Conservation (phyloP, 2,888 invertebrate genomes). For the Drosophila helvetica region DNA sequence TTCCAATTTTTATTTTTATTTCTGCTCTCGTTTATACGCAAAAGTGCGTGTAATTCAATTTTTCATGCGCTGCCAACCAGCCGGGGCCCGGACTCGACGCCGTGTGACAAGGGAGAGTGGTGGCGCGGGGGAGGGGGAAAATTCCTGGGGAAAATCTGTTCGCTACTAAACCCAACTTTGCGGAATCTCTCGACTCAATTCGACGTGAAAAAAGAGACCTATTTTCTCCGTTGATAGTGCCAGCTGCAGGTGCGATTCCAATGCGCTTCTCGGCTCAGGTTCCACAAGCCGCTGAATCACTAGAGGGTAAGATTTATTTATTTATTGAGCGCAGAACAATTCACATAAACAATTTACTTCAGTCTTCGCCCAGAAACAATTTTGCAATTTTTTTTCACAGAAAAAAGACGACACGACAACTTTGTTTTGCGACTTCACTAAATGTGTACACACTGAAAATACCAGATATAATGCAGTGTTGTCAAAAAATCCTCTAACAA, state of each 20-base stretch:
- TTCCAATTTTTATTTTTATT: too few species aligned
- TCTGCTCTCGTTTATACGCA: constrained; percentile 71
- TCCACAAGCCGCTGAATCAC: neutral
- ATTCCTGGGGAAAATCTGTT: neutral
- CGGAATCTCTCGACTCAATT: neutral
- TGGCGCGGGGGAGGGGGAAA: constrained; percentile 13
- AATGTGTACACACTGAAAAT: neutral
- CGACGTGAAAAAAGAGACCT: neutral
- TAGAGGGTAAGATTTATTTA: neutral
- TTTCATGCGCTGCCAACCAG: constrained; percentile 65
- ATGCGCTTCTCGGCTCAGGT: neutral
- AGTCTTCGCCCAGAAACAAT: neutral
- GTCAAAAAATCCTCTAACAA: neutral
- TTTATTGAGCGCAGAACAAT: neutral
- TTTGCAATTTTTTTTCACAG: neutral
- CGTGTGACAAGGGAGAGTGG: constrained; percentile 2
- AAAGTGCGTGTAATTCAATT: constrained; percentile 81
- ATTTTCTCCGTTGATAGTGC: neutral
- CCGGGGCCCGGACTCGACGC: neutral
- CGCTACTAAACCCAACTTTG: neutral
- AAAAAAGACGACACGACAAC: neutral
- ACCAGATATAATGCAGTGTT: neutral
- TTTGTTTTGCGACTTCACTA: neutral
- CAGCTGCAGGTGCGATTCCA: neutral
- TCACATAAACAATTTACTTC: neutral